These are phyloP conservation scores for Heliothis peltigera DNA, from an alignment of 2,888 invertebrate genomes.

Conservation along the genomic window DNA sequence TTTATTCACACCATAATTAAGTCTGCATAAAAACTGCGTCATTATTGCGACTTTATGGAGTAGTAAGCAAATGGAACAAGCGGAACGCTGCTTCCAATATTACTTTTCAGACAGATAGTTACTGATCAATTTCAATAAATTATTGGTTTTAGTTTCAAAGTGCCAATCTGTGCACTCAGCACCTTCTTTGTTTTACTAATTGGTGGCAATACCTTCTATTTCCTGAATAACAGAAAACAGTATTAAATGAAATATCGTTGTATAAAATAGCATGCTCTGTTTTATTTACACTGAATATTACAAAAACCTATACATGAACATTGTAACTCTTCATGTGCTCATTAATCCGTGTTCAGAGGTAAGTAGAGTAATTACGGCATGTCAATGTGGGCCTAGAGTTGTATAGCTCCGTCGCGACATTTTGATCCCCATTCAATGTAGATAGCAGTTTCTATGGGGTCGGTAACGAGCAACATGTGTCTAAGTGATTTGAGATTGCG, in stretches of 20 bases:
- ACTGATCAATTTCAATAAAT: neutral
- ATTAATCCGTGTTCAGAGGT: slow-evolving; percentile 20
- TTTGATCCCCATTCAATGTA: slow-evolving; percentile 39
- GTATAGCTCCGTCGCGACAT: slow-evolving; percentile 30
- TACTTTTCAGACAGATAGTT: neutral
- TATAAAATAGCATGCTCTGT: neutral
- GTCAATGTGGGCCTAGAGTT: slow-evolving; percentile 29
- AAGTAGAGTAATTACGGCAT: slow-evolving; percentile 40
- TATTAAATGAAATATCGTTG: no score
- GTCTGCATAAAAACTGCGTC: neutral
- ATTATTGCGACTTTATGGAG: slow-evolving; percentile 21
- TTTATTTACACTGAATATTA: neutral
- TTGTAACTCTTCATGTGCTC: slow-evolving; percentile 7
- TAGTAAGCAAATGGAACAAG: slow-evolving; percentile 15
- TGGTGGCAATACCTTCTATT: no score
- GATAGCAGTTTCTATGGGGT: slow-evolving; percentile 34
- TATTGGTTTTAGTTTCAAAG: no score
- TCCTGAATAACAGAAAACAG: no score
- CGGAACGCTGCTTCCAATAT: neutral
- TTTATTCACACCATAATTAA: neutral
- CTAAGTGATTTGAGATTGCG: slow-evolving; percentile 53
- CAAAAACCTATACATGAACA: neutral
- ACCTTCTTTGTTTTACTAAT: no score
- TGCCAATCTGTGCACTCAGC: no score
- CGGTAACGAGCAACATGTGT: slow-evolving; percentile 49